Percentiles rank a stretch among this genome's conserved stretches.
Evolutionary conservation across 1,140 invertebrate species (phyloP).

Genomic region (Drosophila pruinosa): DNA sequence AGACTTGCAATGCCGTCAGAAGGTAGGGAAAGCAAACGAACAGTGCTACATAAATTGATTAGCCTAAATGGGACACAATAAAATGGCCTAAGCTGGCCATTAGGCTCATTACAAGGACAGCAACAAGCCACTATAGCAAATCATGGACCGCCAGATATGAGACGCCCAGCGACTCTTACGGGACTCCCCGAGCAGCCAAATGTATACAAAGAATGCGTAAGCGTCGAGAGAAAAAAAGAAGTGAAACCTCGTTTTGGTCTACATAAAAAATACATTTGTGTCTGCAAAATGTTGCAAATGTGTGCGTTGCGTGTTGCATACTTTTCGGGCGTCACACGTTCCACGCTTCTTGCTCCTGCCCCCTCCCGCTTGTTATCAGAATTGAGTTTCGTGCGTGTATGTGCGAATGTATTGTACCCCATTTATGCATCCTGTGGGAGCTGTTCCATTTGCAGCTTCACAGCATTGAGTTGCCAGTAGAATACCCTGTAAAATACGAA

Average conservation of each 20-base stretch:
- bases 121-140: conserved; percentile 38
- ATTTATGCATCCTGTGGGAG: conserved; percentile 54
- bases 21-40: neutral
- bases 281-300: conserved; percentile 51
- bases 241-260: conserved; percentile 36
- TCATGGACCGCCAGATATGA: conserved; percentile 18
- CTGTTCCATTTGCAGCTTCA: conserved; percentile 46
- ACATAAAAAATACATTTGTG: conserved; percentile 76
- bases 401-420: neutral
- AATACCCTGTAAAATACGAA: conserved; percentile 1
- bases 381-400: conserved; percentile 2
- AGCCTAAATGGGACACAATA: conserved; percentile 46
- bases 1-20: neutral
- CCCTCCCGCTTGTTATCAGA: neutral
- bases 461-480: conserved; percentile 21
- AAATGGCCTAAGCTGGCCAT: conserved; percentile 57
- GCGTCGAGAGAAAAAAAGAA: conserved; percentile 1
- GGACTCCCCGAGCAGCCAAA: conserved; percentile 26
- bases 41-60: conserved; percentile 60
- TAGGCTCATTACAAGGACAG: conserved; percentile 49
- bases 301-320: conserved; percentile 52
- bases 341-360: neutral
- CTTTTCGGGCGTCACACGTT: conserved; percentile 30
- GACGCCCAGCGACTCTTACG: conserved; percentile 44
- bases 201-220: conserved; percentile 5